Evolutionary conservation across 2,797 vertebrate species (phyloP).

Genomic region (Remorina albescens): DNA sequence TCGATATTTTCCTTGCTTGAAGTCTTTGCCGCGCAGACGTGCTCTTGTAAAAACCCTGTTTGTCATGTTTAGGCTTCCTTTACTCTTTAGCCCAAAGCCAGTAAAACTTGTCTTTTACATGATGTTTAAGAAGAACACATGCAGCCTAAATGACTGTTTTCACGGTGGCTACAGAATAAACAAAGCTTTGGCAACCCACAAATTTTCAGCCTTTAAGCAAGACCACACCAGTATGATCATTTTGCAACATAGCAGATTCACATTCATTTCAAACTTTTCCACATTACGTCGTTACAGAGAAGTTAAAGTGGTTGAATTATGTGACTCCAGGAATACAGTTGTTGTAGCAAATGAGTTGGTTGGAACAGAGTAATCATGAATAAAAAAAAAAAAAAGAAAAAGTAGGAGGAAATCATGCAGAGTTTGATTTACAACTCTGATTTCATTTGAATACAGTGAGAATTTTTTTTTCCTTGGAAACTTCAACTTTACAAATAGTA

Average conservation of each 20-base stretch:
- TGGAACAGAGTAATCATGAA: not conserved
- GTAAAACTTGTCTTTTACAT: not conserved
- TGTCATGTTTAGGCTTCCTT: no score
- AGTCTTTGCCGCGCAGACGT: not conserved
- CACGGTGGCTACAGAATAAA: no score
- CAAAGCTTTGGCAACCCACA: not conserved
- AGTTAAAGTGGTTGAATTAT: not conserved
- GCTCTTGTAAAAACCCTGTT: not conserved
- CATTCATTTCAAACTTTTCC: not conserved
- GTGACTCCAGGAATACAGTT: not conserved
- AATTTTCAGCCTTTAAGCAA: not conserved
- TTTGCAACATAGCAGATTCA: not conserved
- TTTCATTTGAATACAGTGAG: not conserved
- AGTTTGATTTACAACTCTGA: not conserved
- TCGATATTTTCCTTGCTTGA: not conserved
- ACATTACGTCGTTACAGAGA: not conserved
- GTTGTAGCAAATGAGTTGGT: not conserved
- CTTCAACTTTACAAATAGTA: not conserved
- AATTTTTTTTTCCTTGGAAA: slow-evolving; percentile 3
- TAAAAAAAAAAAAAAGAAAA: slow-evolving; percentile 9
- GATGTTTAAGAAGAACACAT: not conserved
- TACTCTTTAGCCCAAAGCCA: not conserved
- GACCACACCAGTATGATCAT: not conserved
- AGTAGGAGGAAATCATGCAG: not conserved
- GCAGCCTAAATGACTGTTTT: not conserved